These are phyloP conservation scores for Crematogaster levior DNA, from an alignment of 2,888 invertebrate species.

Conservation along the genomic window DNA sequence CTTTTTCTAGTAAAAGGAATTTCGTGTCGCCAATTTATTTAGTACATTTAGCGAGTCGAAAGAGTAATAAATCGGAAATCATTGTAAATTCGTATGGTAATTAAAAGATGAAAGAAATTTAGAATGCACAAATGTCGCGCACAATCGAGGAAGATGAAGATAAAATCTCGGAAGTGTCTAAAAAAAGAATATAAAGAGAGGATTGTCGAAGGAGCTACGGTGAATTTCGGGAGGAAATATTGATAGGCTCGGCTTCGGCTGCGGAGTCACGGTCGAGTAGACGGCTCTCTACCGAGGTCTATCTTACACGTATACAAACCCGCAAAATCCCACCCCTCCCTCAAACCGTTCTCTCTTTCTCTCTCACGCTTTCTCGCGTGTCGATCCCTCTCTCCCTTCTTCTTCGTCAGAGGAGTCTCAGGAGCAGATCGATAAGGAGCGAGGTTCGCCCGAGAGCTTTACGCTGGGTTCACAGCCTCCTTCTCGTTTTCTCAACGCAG, in stretches of 20 bases:
- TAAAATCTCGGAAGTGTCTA: conserved; percentile 10
- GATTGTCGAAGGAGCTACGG: conserved; percentile 69
- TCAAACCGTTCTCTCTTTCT: conserved; percentile 55
- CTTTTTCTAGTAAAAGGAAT: conserved; percentile 25
- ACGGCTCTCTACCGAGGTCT: conserved; percentile 81
- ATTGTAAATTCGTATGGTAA: too few species aligned
- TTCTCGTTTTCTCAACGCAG: conserved; percentile 77
- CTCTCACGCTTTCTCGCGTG: conserved; percentile 51
- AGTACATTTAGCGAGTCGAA: background rate
- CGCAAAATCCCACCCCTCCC: conserved; percentile 53
- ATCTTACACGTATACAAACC: conserved; percentile 74
- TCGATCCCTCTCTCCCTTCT: conserved; percentile 65
- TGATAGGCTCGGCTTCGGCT: conserved; percentile 84
- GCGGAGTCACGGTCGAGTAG: conserved; percentile 85
- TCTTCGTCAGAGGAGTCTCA: conserved; percentile 79
- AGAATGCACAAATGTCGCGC: conserved; percentile 1
- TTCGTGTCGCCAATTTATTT: conserved; percentile 36
- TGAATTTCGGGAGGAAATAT: conserved; percentile 84
- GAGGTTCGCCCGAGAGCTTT: conserved; percentile 83
- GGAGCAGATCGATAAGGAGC: conserved; percentile 85
- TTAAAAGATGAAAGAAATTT: conserved; percentile 28
- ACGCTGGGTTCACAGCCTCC: conserved; percentile 81
- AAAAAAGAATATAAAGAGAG: conserved; percentile 57
- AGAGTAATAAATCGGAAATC: conserved; percentile 8
- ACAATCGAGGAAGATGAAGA: conserved; percentile 8